A percentile compares a stretch with the other conserved stretches of the same genome.
phyloP scores from a whole-genome alignment of 2,113 vertebrate species.

The Caranx ignobilis region DNA sequence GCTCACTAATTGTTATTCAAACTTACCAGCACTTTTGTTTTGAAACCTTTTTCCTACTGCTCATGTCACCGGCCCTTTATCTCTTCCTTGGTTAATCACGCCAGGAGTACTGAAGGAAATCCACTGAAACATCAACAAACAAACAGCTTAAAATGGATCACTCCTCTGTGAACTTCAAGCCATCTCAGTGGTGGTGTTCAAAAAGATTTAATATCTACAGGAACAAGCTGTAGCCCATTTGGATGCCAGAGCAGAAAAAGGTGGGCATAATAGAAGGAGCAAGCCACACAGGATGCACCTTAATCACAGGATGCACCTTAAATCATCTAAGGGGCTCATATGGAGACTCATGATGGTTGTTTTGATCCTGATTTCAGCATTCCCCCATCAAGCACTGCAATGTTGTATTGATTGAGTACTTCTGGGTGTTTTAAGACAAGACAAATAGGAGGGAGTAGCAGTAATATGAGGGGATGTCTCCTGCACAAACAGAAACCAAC shows the following conservation, averaged over 20 bases:
- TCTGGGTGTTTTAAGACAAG: not conserved
- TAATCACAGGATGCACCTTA: not conserved
- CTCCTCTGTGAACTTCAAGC: not conserved
- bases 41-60: not conserved
- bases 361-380: not conserved
- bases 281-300: not conserved
- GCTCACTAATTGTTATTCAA: not conserved
- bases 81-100: not conserved
- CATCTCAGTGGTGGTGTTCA: not conserved
- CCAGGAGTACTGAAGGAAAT: conserved; percentile 8
- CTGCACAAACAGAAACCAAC: not conserved
- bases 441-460: not conserved
- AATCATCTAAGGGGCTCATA: not conserved
- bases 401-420: not conserved
- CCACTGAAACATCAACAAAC: not conserved
- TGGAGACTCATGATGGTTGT: not conserved
- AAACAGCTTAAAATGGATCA: not conserved
- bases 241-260: conserved; percentile 10
- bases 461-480: not conserved
- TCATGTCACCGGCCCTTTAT: not conserved
- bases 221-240: not conserved
- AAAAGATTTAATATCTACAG: not conserved
- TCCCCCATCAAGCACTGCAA: not conserved
- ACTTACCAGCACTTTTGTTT: not conserved
- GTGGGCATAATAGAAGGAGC: not conserved